Conservation (phyloP, 2,888 invertebrate genomes). For the Ectemnius lituratus region DNA sequence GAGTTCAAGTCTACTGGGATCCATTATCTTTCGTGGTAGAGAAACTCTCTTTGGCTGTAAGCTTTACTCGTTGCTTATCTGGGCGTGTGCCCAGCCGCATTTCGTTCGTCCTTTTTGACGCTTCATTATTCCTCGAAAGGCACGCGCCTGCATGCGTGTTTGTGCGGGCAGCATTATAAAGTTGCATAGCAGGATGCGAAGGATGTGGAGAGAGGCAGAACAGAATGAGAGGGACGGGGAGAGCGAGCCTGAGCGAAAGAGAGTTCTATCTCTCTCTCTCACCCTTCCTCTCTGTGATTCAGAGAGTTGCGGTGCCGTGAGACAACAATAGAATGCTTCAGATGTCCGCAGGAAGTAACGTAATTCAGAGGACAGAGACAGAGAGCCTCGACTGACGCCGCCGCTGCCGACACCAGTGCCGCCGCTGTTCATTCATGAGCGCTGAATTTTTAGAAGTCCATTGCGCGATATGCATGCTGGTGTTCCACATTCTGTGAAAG, state of each 20-base stretch:
- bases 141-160: slow-evolving; percentile 2
- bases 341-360: slow-evolving; percentile 9
- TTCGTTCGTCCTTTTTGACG: slow-evolving; percentile 2
- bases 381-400: too few species aligned
- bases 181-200: slow-evolving; percentile 4
- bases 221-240: too few species aligned
- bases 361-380: not conserved
- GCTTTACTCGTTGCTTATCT: too few species aligned
- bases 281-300: not conserved
- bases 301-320: slow-evolving; percentile 5
- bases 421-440: not conserved
- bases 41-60: too few species aligned
- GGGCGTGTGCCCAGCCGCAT: not conserved
- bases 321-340: slow-evolving; percentile 9
- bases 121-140: slow-evolving; percentile 4
- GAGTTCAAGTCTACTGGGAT: too few species aligned
- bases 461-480: not conserved
- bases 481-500: slow-evolving; percentile 40
- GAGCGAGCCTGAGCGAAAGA: too few species aligned
- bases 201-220: not conserved
- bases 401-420: not conserved
- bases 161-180: slow-evolving; percentile 1
- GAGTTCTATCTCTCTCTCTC: too few species aligned
- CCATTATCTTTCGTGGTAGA: not conserved
- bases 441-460: slow-evolving; percentile 8